Conservation (phyloP, 2,888 invertebrate genomes). For the Xestia rhomboidea region DNA sequence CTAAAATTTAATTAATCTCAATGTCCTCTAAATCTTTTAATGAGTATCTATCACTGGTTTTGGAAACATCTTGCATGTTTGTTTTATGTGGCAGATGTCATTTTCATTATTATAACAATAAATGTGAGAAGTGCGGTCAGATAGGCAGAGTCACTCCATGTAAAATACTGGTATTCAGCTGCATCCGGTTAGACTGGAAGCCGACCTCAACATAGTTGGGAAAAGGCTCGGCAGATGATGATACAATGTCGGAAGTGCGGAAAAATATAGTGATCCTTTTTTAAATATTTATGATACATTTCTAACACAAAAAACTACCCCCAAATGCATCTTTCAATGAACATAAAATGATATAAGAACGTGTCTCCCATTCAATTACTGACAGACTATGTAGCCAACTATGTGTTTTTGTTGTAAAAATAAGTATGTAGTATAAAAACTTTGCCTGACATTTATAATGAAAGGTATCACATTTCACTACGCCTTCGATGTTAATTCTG, state of each 20-base stretch:
- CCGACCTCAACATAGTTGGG: too few species aligned
- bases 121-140: too few species aligned
- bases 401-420: conserved; percentile 79
- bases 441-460: conserved; percentile 13
- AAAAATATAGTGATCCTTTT: neutral
- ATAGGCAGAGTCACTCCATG: too few species aligned
- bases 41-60: neutral
- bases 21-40: neutral
- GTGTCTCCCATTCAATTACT: conserved; percentile 72
- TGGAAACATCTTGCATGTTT: conserved; percentile 4
- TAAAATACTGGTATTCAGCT: too few species aligned
- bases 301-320: conserved; percentile 43
- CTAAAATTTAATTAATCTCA: neutral
- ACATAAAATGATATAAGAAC: conserved; percentile 62
- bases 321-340: conserved; percentile 73
- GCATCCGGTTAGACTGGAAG: too few species aligned
- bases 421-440: conserved; percentile 70
- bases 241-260: neutral
- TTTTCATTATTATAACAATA: neutral
- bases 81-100: conserved; percentile 8
- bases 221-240: too few species aligned
- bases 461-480: conserved; percentile 27
- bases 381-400: conserved; percentile 77
- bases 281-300: neutral
- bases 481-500: conserved; percentile 2